Evolutionary conservation across 2,113 vertebrate genomes (phyloP), one percentile per base, ranked within the genome.

Genomic region (Zosterops pallidus): DNA sequence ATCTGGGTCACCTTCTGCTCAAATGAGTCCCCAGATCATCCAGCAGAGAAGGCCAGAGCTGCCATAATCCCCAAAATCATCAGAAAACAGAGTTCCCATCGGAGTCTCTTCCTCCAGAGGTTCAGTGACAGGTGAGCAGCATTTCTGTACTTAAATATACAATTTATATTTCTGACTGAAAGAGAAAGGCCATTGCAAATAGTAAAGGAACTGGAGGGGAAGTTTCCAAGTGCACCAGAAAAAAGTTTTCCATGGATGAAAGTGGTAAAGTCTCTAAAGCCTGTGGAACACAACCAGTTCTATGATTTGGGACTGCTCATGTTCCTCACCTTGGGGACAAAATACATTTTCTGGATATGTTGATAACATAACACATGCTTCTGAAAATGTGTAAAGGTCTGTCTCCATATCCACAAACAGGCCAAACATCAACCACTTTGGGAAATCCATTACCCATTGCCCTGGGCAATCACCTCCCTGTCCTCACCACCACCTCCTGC

Each of bases 331-430:
- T 29, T 33, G 18, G 12, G 29, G 29, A 52, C 21, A 56, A 52
- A 69, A 37, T 4, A 1, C 0, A 0, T 50, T 81, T 67, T 70
- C 50, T 33, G 14, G 9, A 4, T 50, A 4, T 11, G 22, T 49
- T 83, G 62, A 11, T 33, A 69, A 49, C 7, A 33, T 9, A 31
- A 24, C 12, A 42, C 0, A 0, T 18, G 28, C 42, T 67, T 65
- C 46, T 69, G 39, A 69, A 62, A 83, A 55, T 0, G 1, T 14
- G 12, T 11, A 14, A 42, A 79, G 25, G 20, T 44, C 44, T 75
- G 35, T 8, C 41, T 79, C 44, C 5, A 5, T 20, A 64, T 28
- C 49, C 46, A 52, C 0, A 0, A 56, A 8, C 25, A 35, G 62
- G 11, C 9, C 79, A 90, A 93, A 59, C n/a, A 46, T 55, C 55